Percentiles rank a stretch among this genome's conserved stretches.
Evolutionary conservation across 2,888 invertebrate genomes (phyloP).

Genomic region (Gymnoscelis rufifasciata): DNA sequence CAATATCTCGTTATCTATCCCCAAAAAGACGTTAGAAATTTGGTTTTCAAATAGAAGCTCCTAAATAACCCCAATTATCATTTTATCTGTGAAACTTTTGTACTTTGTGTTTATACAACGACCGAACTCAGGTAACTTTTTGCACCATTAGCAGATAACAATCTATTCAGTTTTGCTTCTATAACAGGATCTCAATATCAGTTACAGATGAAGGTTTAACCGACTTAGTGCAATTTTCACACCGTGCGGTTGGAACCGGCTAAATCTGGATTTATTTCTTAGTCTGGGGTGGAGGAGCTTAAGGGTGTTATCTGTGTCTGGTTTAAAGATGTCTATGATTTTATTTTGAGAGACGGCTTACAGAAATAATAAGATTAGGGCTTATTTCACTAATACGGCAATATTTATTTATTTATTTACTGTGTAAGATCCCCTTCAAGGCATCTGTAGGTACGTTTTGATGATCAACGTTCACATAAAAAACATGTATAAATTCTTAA

Average conservation of each 20-base stretch:
- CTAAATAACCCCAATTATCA: slow-evolving; percentile 7
- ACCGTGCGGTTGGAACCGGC: neutral
- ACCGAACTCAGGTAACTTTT: slow-evolving; percentile 27
- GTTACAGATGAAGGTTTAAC: slow-evolving; percentile 10
- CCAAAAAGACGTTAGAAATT: too few species aligned
- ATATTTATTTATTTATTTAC: too few species aligned
- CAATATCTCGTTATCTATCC: too few species aligned
- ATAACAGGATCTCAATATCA: slow-evolving; percentile 15
- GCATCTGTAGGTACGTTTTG: too few species aligned
- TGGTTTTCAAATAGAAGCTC: neutral
- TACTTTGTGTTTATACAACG: slow-evolving; percentile 7
- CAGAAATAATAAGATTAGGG: too few species aligned
- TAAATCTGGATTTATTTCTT: neutral
- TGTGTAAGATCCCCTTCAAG: too few species aligned
- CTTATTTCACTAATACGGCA: too few species aligned
- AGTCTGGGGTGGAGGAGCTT: neutral
- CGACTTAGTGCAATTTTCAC: slow-evolving; percentile 7
- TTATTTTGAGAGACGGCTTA: too few species aligned
- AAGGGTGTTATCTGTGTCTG: neutral
- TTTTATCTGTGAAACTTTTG: neutral
- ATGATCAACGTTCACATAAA: too few species aligned
- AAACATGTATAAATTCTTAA: too few species aligned
- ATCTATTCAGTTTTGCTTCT: slow-evolving; percentile 14
- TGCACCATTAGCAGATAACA: slow-evolving; percentile 14
- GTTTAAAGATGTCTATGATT: neutral